Percentiles rank a stretch among this genome's conserved stretches.
Conservation (phyloP, 2,797 vertebrate genomes). For the Xenops minutus region DNA sequence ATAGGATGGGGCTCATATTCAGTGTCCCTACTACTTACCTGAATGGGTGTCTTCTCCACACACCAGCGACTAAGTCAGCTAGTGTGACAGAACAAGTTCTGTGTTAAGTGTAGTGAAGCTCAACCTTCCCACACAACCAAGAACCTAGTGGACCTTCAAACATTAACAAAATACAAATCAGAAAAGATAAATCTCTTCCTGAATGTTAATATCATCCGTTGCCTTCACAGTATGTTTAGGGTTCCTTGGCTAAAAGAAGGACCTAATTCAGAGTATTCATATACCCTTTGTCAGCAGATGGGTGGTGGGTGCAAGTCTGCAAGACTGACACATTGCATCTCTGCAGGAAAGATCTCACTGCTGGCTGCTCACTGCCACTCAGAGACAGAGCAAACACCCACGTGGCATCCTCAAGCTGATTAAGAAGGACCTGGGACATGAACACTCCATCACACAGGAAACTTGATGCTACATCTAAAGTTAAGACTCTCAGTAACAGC, state of each 20-base stretch:
- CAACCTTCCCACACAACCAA: neutral
- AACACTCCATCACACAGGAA: neutral
- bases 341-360: neutral
- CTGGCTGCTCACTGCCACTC: neutral
- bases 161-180: neutral
- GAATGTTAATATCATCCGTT: neutral
- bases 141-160: neutral
- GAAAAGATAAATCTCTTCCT: neutral
- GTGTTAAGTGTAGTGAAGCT: neutral
- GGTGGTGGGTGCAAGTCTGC: neutral
- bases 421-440: neutral
- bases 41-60: neutral
- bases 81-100: neutral
- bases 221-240: accelerated
- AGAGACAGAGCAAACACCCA: neutral
- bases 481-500: neutral
- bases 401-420: neutral
- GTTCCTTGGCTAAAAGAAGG: neutral
- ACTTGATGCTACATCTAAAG: neutral
- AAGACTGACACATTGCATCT: neutral
- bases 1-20: neutral
- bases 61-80: neutral
- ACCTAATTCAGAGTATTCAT: neutral
- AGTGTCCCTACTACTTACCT: neutral
- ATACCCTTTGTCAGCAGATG: neutral